phyloP scores from a whole-genome alignment of 2,113 vertebrate species.

The Axis porcinus region DNA sequence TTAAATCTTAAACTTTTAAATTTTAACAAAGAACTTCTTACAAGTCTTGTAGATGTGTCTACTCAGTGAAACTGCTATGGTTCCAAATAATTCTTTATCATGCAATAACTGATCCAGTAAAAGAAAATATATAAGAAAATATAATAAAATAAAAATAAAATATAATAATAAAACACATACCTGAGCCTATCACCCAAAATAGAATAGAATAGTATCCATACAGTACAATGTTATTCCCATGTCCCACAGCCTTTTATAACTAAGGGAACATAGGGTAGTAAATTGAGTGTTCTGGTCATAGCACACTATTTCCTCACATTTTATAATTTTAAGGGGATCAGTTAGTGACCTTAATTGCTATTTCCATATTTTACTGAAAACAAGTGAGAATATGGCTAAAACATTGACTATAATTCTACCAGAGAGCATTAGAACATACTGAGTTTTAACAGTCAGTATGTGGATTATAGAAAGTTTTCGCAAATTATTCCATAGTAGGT shows the following conservation, averaged over 20 bases:
- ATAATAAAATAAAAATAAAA: background rate
- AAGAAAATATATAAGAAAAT: background rate
- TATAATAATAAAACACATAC: background rate
- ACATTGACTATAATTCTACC: background rate
- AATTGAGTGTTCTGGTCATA: background rate
- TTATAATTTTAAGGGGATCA: background rate
- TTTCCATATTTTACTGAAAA: background rate
- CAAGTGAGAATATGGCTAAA: background rate
- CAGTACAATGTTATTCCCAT: background rate
- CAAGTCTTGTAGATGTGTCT: background rate
- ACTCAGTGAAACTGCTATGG: background rate
- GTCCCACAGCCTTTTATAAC: background rate
- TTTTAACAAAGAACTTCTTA: background rate
- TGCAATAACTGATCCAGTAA: background rate
- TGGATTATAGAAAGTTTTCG: background rate
- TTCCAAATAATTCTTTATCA: background rate
- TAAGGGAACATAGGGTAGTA: background rate
- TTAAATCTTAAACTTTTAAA: background rate
- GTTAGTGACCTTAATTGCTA: background rate
- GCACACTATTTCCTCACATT: background rate
- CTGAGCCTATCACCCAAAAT: background rate
- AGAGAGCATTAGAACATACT: background rate
- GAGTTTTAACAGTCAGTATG: background rate
- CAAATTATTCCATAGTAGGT: background rate
- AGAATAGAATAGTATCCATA: background rate